phyloP scores from a whole-genome alignment of 2,113 vertebrate species.

The Pseudorectes ferrugineus region DNA sequence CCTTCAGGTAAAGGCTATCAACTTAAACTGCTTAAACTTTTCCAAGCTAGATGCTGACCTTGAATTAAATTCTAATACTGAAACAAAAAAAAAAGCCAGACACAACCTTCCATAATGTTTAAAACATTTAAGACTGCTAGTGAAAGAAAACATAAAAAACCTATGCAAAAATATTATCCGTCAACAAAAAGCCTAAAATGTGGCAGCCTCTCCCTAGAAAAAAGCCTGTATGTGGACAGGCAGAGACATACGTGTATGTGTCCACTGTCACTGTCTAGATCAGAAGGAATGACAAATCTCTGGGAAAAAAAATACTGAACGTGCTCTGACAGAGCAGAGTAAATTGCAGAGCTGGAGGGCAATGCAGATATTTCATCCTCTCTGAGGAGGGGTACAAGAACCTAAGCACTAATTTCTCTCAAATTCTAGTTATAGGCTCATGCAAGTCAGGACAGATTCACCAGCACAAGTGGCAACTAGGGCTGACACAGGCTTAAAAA shows the following conservation, averaged over 20 bases:
- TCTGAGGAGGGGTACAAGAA: not conserved
- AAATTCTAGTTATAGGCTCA: not conserved
- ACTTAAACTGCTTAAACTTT: not conserved
- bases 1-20: not conserved
- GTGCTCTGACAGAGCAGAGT: not conserved
- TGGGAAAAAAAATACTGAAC: not conserved
- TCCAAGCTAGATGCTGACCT: not conserved
- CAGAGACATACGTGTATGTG: rapidly evolving
- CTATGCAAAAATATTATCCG: not conserved
- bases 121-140: not conserved
- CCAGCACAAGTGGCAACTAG: not conserved
- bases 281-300: not conserved
- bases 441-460: not conserved
- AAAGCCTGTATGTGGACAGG: not conserved
- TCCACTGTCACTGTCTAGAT: not conserved
- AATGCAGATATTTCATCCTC: not conserved
- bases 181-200: not conserved
- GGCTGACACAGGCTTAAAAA: not conserved
- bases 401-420: not conserved
- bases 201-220: not conserved
- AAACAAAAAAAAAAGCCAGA: not conserved
- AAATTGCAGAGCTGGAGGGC: not conserved
- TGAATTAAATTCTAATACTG: not conserved
- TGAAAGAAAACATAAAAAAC: not conserved
- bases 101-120: not conserved